A percentile compares a stretch with the other conserved stretches of the same genome.
These are phyloP conservation scores for Cephalopachus bancanus DNA, from an alignment of 2,797 vertebrate genomes.

Conservation along the genomic window DNA sequence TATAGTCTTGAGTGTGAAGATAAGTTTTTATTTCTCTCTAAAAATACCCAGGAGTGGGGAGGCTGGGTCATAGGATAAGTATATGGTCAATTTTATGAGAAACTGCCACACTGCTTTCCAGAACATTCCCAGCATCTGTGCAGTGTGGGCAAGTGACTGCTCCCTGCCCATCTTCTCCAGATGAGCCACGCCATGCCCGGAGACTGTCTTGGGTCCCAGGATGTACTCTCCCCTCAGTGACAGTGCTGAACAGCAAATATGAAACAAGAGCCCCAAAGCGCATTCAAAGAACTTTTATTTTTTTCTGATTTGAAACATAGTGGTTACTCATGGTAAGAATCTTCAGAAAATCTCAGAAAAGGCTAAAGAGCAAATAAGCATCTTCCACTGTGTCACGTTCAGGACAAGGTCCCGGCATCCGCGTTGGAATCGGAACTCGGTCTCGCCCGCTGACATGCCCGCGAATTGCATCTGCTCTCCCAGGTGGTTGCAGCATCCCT, in stretches of 20 bases:
- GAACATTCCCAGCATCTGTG: not conserved
- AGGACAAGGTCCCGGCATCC: not conserved
- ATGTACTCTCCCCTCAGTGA: accelerated
- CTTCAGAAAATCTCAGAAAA: not conserved
- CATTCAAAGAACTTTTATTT: not conserved
- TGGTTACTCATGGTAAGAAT: not conserved
- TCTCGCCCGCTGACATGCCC: accelerated
- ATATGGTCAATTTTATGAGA: not conserved
- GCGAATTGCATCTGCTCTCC: not conserved
- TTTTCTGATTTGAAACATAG: not conserved
- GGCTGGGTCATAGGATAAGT: not conserved
- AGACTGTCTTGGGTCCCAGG: not conserved
- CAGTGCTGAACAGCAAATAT: not conserved
- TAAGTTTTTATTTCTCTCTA: not conserved
- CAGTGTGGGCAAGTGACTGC: too few relatives aligned
- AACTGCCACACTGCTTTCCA: not conserved
- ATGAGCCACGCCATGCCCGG: accelerated
- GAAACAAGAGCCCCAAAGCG: not conserved
- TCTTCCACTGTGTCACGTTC: accelerated
- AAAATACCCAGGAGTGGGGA: not conserved
- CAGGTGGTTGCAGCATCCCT: not conserved
- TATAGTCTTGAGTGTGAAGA: not conserved
- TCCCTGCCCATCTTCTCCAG: not conserved
- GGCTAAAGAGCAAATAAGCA: not conserved
- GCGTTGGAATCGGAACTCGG: too few relatives aligned